Evolutionary conservation across 2,888 invertebrate species (phyloP), one percentile per base, ranked within the genome.

Genomic region (Malacosoma neustria): DNA sequence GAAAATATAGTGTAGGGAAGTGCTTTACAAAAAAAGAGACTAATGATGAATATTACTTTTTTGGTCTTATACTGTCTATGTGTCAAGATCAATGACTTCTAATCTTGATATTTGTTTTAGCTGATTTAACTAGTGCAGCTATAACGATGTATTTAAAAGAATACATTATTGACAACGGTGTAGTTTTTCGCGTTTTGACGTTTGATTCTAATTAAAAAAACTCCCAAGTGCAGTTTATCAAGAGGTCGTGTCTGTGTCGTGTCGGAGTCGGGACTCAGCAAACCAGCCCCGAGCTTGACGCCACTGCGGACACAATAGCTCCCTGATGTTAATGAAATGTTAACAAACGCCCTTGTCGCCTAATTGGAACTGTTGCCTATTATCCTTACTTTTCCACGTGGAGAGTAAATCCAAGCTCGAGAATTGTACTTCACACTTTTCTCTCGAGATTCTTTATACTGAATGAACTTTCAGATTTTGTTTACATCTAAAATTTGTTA

Each of bases 361-460:
- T 85, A 85, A 85, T 85, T 85, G 84, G 84, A 79, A 80, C 80
- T 81, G 84, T 81, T 80, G 81, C 80, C 82, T 82, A 76, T 84
- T 85, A 84, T 81, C 80, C 82, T 81, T 81, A 73, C 77, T 76
- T 81, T 74, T 71, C 71, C 66, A 71, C 72, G 64, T 61, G 54
- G 57, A 77, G 79, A 76, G 73, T 72, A 73, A 72, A 74, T 67
- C 67, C 68, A 69, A 71, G 68, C 72, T 70, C 51, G 59, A 75
- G 72, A 64, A 65, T 62, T 57, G 57, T 64, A 68, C 79, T 81
- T 70, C 64, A 75, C 58, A 71, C 64, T 71, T 72, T 70, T 72
- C 68, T 67, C 61, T 57, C 52, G 46, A 48, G 52, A 62, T 66
- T 73, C 67, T 66, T 70, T 53, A 67, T 61, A 63, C 61, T 61